A percentile compares a stretch with the other conserved stretches of the same genome.
These are phyloP conservation scores for Patella depressa DNA, from an alignment of 2,888 invertebrate species.

Conservation along the genomic window DNA sequence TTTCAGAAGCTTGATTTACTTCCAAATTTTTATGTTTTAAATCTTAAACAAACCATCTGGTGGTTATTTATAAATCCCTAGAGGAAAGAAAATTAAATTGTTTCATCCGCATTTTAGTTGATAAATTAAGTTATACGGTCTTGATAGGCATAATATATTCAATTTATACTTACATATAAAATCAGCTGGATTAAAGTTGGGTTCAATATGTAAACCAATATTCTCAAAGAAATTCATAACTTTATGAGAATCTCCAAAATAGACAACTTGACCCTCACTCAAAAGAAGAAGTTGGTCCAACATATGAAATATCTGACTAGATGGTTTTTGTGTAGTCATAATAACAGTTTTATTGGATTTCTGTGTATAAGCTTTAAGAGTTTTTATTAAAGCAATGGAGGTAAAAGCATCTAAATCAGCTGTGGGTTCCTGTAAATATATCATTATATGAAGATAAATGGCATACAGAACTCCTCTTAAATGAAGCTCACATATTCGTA, in stretches of 20 bases:
- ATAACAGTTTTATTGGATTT: constrained; percentile 85
- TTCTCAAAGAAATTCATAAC: constrained; percentile 82
- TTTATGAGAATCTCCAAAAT: constrained; percentile 78
- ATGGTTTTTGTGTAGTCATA: constrained; percentile 85
- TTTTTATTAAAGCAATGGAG: constrained; percentile 81
- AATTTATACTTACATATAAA: constrained; percentile 68
- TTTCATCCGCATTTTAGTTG: no score
- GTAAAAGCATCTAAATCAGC: constrained; percentile 86
- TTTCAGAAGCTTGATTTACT: no score
- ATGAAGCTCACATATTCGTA: no score
- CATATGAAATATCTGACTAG: constrained; percentile 86
- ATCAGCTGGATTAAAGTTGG: constrained; percentile 87
- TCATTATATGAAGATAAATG: background rate
- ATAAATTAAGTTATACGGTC: no score
- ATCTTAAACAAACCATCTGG: no score
- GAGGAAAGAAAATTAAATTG: no score
- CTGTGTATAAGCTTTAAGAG: constrained; percentile 82
- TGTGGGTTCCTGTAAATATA: constrained; percentile 80
- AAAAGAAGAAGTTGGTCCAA: constrained; percentile 81
- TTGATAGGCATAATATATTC: no score
- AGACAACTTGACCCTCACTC: constrained; percentile 75
- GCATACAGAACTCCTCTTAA: no score
- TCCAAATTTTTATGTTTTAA: no score
- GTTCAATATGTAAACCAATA: constrained; percentile 80
- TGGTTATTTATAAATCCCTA: no score